phyloP scores from a whole-genome alignment of 92 coral and sea anemone species.

The Zoanthus solanderi region DNA sequence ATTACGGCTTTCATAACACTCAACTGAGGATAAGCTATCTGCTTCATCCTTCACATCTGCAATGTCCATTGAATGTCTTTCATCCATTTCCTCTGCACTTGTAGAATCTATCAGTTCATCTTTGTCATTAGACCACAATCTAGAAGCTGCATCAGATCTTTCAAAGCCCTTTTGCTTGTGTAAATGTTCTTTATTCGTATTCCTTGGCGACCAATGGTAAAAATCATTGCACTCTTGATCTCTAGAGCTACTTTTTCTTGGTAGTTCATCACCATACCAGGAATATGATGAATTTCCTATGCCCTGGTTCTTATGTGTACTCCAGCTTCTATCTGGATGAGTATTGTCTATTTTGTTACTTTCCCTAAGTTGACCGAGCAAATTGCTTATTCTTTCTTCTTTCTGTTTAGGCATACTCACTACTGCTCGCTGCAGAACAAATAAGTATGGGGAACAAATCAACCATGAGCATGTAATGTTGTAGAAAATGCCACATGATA shows the following conservation, averaged over 20 bases:
- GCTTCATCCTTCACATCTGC: not conserved
- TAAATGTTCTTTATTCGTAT: not conserved
- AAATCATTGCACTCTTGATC: not conserved
- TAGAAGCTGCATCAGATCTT: not conserved
- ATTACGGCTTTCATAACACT: not conserved
- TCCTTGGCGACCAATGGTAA: not conserved
- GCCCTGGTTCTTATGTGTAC: not conserved
- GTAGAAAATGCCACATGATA: no score
- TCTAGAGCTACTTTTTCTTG: not conserved
- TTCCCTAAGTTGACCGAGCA: slow-evolving; percentile 64
- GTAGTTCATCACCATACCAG: not conserved
- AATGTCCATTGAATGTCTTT: not conserved
- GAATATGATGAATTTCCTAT: not conserved
- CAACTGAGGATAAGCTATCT: not conserved
- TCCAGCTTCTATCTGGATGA: slow-evolving; percentile 32
- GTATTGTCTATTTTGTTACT: slow-evolving; percentile 18
- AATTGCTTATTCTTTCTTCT: slow-evolving; percentile 71
- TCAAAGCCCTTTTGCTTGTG: not conserved
- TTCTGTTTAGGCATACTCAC: slow-evolving; percentile 81
- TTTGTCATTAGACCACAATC: not conserved
- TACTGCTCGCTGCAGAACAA: slow-evolving; percentile 69
- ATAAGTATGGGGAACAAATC: no score
- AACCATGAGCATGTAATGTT: no score
- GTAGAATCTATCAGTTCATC: not conserved
- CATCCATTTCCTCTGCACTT: not conserved